phyloP scores from a whole-genome alignment of 2,113 vertebrate genomes.

The Cranoglanis bouderius region DNA sequence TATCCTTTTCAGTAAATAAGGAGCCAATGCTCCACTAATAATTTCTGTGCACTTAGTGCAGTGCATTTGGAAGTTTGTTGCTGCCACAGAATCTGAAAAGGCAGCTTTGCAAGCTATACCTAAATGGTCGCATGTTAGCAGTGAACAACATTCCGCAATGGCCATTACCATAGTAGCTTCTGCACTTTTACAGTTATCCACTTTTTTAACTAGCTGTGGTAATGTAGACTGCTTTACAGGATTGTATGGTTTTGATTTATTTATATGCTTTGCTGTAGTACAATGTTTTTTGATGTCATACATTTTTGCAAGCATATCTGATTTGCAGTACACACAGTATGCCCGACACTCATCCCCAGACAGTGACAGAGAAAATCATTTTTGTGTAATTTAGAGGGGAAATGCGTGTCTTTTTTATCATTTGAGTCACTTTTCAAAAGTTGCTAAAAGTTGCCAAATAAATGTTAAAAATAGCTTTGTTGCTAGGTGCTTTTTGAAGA shows the following conservation, averaged over 20 bases:
- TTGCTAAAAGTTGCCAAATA: not conserved
- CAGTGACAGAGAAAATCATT: no score
- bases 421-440: no score
- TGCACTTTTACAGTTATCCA: not conserved
- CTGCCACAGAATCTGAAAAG: not conserved
- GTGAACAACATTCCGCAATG: not conserved
- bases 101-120: not conserved
- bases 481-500: no score
- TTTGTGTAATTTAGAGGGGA: no score
- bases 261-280: not conserved
- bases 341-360: not conserved
- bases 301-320: not conserved
- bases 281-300: not conserved
- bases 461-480: not conserved
- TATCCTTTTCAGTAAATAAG: no score
- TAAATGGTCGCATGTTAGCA: not conserved
- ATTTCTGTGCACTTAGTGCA: no score
- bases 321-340: not conserved
- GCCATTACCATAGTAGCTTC: not conserved
- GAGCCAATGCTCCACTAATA: no score
- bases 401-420: no score
- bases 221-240: no score
- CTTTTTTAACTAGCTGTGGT: no score
- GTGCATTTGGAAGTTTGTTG: no score
- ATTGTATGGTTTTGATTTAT: not conserved